Evolutionary conservation across 2,113 vertebrate species (phyloP).

Genomic region (Prionailurus viverrinus): DNA sequence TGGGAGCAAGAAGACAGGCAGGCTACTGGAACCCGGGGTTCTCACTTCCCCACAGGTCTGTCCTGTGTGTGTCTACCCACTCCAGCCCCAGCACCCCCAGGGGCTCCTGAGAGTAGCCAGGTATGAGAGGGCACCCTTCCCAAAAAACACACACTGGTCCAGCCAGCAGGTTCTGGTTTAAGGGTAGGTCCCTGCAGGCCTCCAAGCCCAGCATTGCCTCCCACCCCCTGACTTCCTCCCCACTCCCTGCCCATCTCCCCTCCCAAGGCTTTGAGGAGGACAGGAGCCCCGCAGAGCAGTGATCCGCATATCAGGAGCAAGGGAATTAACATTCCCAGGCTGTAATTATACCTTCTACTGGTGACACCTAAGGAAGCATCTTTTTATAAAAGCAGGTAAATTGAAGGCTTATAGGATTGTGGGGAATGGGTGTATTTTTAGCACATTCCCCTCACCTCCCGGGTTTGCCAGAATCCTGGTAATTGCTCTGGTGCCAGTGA

Average conservation of each 20-base stretch:
- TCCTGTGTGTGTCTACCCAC: neutral
- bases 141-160: neutral
- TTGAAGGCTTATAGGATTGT: conserved; percentile 86
- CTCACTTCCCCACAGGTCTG: neutral
- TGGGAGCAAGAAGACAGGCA: neutral
- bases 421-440: conserved; percentile 83
- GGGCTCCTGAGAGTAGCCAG: neutral
- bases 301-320: conserved; percentile 72
- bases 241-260: conserved; percentile 51
- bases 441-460: neutral
- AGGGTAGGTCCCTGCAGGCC: neutral
- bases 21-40: neutral
- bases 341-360: conserved; percentile 90
- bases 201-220: neutral
- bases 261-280: conserved; percentile 70
- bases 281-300: conserved; percentile 82
- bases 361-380: conserved; percentile 88
- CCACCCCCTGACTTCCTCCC: neutral
- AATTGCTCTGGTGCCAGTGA: neutral
- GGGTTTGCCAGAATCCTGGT: neutral
- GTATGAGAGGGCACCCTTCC: neutral
- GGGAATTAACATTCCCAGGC: conserved; percentile 87
- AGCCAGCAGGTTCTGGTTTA: neutral
- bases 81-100: neutral
- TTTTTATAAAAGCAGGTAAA: conserved; percentile 89